These are phyloP conservation scores for Luehdorfia chinensis DNA, from an alignment of 1,140 invertebrate species.

Conservation along the genomic window DNA sequence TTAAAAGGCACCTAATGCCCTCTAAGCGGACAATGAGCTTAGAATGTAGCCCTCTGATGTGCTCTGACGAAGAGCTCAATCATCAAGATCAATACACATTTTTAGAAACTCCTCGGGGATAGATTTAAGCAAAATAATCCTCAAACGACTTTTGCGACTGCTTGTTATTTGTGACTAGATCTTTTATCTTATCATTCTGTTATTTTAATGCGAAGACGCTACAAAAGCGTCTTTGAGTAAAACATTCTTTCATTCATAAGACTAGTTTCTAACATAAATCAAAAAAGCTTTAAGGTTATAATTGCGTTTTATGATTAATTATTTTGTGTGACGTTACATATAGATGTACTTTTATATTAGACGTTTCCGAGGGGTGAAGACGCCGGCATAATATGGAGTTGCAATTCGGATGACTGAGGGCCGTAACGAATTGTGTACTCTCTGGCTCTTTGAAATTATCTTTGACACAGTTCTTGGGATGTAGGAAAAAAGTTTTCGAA, in stretches of 20 bases:
- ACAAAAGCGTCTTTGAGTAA: background rate
- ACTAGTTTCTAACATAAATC: background rate
- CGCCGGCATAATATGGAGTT: background rate
- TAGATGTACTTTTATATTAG: background rate
- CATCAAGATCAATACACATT: conserved; percentile 59
- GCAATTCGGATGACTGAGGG: conserved; percentile 7
- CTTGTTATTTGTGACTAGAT: conserved; percentile 10
- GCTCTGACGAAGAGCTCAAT: conserved; percentile 50
- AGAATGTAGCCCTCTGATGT: conserved; percentile 49
- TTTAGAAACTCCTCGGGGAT: conserved; percentile 28
- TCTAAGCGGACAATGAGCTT: conserved; percentile 64
- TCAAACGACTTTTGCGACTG: conserved; percentile 14
- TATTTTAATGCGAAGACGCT: conserved; percentile 9
- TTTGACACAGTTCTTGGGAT: conserved; percentile 5
- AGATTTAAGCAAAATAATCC: conserved; percentile 39
- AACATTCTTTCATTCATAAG: background rate
- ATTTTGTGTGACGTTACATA: background rate
- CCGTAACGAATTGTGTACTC: conserved; percentile 14
- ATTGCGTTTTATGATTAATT: conserved; percentile 2
- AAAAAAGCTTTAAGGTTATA: conserved; percentile 1
- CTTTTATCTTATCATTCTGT: background rate
- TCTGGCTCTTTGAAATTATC: conserved; percentile 1
- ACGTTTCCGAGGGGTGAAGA: background rate
- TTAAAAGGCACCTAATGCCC: conserved; percentile 65
- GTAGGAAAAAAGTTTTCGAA: background rate